These are phyloP conservation scores for Nudaria mundana DNA, from an alignment of 2,888 invertebrate species.

Conservation along the genomic window DNA sequence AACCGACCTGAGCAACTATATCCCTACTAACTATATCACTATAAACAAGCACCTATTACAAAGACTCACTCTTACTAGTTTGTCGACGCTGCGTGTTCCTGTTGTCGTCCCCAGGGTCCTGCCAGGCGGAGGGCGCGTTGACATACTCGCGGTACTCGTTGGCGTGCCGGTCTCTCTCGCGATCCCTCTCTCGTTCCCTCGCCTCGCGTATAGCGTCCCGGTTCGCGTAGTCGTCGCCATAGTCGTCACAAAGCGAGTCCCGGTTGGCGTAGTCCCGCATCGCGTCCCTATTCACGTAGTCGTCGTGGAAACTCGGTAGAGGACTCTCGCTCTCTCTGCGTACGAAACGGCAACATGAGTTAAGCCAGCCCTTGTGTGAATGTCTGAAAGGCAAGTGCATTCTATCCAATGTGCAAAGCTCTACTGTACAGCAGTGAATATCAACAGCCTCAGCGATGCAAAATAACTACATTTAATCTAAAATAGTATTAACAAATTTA, in stretches of 20 bases:
- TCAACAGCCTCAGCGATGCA: too few species aligned
- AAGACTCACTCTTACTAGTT: slow-evolving; percentile 52
- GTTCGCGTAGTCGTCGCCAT: slow-evolving; percentile 77
- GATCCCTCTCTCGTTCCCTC: slow-evolving; percentile 53
- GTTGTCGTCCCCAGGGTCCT: slow-evolving; percentile 61
- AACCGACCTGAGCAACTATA: too few species aligned
- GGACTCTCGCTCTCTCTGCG: slow-evolving; percentile 78
- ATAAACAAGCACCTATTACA: too few species aligned
- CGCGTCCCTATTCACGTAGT: slow-evolving; percentile 74
- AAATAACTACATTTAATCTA: too few species aligned
- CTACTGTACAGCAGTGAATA: slow-evolving; percentile 16
- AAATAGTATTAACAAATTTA: too few species aligned
- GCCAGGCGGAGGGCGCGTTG: slow-evolving; percentile 69
- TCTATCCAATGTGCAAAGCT: slow-evolving; percentile 45
- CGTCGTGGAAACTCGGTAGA: slow-evolving; percentile 63
- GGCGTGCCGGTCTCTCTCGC: slow-evolving; percentile 60
- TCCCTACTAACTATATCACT: too few species aligned
- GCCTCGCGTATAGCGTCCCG: slow-evolving; percentile 76
- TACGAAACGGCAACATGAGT: slow-evolving; percentile 76
- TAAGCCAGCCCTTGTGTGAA: slow-evolving; percentile 63
- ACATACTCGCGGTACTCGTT: slow-evolving; percentile 75
- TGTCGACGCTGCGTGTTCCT: slow-evolving; percentile 68
- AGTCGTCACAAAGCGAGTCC: slow-evolving; percentile 73
- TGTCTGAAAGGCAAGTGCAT: slow-evolving; percentile 62
- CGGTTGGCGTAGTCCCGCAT: slow-evolving; percentile 71